phyloP scores from a whole-genome alignment of 1,140 invertebrate species.

The Meloidogyne floridensis region DNA sequence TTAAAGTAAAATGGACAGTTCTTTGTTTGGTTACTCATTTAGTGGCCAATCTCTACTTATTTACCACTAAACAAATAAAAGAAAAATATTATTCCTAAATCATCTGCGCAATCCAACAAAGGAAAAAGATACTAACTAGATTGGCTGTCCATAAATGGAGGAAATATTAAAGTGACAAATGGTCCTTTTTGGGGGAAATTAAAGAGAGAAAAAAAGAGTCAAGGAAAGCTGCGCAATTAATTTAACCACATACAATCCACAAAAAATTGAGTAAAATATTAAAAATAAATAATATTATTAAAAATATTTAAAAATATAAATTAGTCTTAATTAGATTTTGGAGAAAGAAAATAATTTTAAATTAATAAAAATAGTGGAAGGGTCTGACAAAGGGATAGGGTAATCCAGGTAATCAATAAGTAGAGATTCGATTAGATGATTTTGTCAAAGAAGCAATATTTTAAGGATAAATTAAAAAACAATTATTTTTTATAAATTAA shows the following conservation, averaged over 20 bases:
- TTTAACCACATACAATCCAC: background rate
- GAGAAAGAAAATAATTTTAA: too few relatives aligned
- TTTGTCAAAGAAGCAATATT: too few relatives aligned
- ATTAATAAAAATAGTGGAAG: too few relatives aligned
- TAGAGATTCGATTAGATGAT: too few relatives aligned
- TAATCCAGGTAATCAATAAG: too few relatives aligned
- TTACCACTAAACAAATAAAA: background rate
- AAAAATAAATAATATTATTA: background rate
- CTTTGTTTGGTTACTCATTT: too few relatives aligned
- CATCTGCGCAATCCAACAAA: background rate
- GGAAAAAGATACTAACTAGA: background rate
- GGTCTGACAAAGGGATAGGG: too few relatives aligned
- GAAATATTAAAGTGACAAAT: background rate
- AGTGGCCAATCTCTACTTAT: background rate
- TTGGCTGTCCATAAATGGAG: slow-evolving; percentile 1
- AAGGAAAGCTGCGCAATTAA: background rate
- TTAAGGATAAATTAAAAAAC: too few relatives aligned
- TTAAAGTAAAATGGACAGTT: too few relatives aligned
- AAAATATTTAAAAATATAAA: background rate
- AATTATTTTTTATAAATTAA: too few relatives aligned
- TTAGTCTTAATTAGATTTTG: too few relatives aligned
- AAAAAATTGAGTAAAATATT: background rate
- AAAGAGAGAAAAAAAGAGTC: background rate
- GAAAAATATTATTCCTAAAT: background rate
- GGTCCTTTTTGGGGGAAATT: background rate